These are phyloP conservation scores for Mesoligia furuncula DNA, from an alignment of 2,888 invertebrate species.

Conservation along the genomic window DNA sequence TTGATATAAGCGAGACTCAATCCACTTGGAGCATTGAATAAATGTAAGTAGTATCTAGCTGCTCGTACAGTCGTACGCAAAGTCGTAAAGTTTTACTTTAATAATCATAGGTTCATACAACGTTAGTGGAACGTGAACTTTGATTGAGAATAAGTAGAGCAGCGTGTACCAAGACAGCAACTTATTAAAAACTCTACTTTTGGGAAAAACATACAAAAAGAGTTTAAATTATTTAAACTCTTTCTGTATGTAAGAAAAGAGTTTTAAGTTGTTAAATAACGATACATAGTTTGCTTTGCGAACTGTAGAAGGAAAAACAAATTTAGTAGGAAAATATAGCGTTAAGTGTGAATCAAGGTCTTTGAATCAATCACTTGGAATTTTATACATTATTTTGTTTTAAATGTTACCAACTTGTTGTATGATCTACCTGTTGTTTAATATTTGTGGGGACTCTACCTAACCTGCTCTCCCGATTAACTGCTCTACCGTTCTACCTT, in stretches of 20 bases:
- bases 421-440: background rate
- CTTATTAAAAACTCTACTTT: background rate
- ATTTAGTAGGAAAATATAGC: background rate
- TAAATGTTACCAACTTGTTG: background rate
- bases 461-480: background rate
- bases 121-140: background rate
- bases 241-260: background rate
- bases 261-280: background rate
- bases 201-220: background rate
- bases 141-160: background rate
- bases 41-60: constrained; percentile 53
- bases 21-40: constrained; percentile 43
- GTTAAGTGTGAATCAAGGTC: constrained; percentile 19
- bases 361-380: background rate
- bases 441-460: constrained; percentile 5
- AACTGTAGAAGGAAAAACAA: background rate
- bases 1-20: constrained; percentile 54
- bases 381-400: background rate
- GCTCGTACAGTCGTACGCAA: background rate
- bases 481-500: background rate
- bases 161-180: background rate
- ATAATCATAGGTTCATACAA: background rate
- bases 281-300: background rate
- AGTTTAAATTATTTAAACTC: background rate
- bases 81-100: background rate